phyloP scores from a whole-genome alignment of 2,888 invertebrate species.

The Meliscaeva auricollis region DNA sequence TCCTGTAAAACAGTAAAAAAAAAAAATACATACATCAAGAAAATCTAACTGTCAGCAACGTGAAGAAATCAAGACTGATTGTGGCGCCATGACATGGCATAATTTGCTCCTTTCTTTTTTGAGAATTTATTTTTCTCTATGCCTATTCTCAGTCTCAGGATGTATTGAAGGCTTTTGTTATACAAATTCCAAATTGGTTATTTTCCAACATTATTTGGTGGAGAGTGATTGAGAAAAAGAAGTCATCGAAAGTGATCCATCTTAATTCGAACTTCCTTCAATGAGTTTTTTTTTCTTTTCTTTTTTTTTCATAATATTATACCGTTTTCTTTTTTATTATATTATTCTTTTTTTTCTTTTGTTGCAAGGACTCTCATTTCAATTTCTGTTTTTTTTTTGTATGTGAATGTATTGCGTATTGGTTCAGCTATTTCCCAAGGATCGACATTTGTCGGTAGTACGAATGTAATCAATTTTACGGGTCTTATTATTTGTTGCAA shows the following conservation, averaged over 20 bases:
- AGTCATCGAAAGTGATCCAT: constrained; percentile 83
- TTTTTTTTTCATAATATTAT: constrained; percentile 7
- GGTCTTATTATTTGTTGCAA: constrained; percentile 65
- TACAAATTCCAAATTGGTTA: constrained; percentile 74
- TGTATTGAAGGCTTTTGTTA: constrained; percentile 64
- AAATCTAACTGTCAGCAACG: constrained; percentile 74
- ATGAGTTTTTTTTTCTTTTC: constrained; percentile 21
- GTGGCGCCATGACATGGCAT: constrained; percentile 74
- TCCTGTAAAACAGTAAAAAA: constrained; percentile 31
- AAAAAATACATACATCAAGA: constrained; percentile 33
- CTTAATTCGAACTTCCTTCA: constrained; percentile 78
- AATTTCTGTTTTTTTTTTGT: constrained; percentile 24
- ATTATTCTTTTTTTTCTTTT: constrained; percentile 32
- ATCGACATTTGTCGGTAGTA: constrained; percentile 66
- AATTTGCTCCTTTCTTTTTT: constrained; percentile 42
- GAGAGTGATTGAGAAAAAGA: constrained; percentile 72
- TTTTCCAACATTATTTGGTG: constrained; percentile 29
- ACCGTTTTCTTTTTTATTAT: neutral
- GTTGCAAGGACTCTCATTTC: constrained; percentile 62
- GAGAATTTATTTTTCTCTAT: constrained; percentile 9
- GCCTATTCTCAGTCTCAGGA: constrained; percentile 69
- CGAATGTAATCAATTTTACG: constrained; percentile 74
- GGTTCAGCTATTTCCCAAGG: constrained; percentile 60
- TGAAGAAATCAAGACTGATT: constrained; percentile 76
- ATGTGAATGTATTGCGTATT: constrained; percentile 19